phyloP scores from a whole-genome alignment of 2,797 vertebrate genomes.

The Ctenosaura bakeri region DNA sequence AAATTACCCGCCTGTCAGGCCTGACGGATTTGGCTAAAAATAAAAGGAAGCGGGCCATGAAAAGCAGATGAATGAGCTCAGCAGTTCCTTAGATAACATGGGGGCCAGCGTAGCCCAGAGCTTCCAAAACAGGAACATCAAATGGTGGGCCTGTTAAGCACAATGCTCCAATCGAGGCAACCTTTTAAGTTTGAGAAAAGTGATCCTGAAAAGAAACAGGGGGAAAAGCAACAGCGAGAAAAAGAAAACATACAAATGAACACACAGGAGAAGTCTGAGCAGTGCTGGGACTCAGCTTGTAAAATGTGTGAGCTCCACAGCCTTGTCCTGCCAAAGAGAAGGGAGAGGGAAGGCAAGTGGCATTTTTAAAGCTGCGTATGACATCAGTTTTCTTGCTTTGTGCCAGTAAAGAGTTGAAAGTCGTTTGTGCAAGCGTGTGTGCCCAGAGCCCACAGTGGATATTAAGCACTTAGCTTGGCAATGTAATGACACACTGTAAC shows the following conservation, averaged over 20 bases:
- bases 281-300: constrained; percentile 31
- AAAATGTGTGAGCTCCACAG: constrained; percentile 39
- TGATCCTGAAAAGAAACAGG: constrained; percentile 38
- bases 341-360: constrained; percentile 26
- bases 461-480: constrained; percentile 88
- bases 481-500: constrained; percentile 87
- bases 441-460: constrained; percentile 83
- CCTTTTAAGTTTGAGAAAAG: constrained; percentile 18
- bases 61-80: constrained; percentile 90
- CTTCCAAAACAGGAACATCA: constrained; percentile 81
- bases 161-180: constrained; percentile 62
- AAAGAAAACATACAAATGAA: neutral
- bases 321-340: neutral
- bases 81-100: constrained; percentile 84
- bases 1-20: constrained; percentile 92
- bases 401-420: constrained; percentile 77
- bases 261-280: constrained; percentile 41
- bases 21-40: constrained; percentile 97
- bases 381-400: constrained; percentile 76
- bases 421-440: constrained; percentile 78
- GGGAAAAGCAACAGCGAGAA: neutral
- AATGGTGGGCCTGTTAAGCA: constrained; percentile 65
- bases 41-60: constrained; percentile 90
- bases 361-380: constrained; percentile 64
- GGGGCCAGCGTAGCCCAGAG: constrained; percentile 77